Conservation (phyloP, 1,140 invertebrate genomes). For the Nomia melanderi region DNA sequence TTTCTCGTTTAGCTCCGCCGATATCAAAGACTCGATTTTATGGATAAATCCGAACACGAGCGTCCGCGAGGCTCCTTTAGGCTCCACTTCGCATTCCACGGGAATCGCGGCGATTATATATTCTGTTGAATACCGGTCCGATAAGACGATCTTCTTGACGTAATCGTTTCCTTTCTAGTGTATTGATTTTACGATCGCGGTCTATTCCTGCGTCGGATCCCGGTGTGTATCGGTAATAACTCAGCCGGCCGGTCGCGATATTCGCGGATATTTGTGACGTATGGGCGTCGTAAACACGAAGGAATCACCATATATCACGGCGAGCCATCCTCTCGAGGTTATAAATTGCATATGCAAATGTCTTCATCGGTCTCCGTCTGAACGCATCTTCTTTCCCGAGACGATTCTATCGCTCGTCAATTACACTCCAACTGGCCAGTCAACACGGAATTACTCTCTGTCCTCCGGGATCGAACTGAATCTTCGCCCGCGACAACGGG, state of each 20-base stretch:
- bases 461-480: background rate
- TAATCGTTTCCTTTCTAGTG: background rate
- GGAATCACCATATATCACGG: background rate
- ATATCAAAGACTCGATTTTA: too few species aligned
- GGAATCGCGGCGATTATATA: too few species aligned
- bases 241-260: background rate
- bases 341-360: constrained; percentile 17
- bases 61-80: too few species aligned
- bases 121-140: too few species aligned
- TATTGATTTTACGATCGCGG: background rate
- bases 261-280: constrained; percentile 4
- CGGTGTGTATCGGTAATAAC: background rate
- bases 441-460: background rate
- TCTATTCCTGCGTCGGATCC: background rate
- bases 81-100: too few species aligned
- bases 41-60: too few species aligned
- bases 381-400: background rate
- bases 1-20: too few species aligned
- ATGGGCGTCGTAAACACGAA: constrained; percentile 7
- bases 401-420: background rate
- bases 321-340: background rate
- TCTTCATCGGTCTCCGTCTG: background rate
- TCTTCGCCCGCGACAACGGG: too few species aligned
- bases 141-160: background rate
- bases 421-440: background rate